phyloP scores from a whole-genome alignment of 2,888 invertebrate species.

The Petrophora chlorosata region DNA sequence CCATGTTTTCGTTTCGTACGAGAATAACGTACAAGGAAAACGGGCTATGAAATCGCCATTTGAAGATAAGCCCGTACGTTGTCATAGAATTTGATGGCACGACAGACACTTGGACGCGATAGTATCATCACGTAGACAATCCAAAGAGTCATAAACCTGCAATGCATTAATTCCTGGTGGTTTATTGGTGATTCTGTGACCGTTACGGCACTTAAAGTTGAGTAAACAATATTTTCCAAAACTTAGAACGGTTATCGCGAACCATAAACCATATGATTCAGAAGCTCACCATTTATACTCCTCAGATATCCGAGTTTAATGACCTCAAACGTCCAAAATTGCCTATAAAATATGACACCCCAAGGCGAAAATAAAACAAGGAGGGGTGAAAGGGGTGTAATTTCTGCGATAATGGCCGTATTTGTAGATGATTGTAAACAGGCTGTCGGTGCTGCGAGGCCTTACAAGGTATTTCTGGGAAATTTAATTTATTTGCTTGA shows the following conservation, averaged over 20 bases:
- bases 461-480: too few species aligned
- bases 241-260: constrained; percentile 6
- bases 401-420: constrained; percentile 1
- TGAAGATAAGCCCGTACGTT: too few species aligned
- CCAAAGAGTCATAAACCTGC: too few species aligned
- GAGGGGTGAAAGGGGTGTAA: constrained; percentile 10
- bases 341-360: constrained; percentile 47
- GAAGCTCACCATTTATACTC: constrained; percentile 21
- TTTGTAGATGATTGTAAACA: background rate
- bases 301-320: constrained; percentile 42
- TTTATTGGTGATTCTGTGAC: too few species aligned
- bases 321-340: constrained; percentile 40
- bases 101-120: too few species aligned
- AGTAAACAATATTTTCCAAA: background rate
- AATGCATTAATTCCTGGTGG: too few species aligned
- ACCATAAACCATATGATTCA: constrained; percentile 23
- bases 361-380: constrained; percentile 15
- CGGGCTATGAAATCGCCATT: too few species aligned
- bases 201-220: background rate
- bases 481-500: background rate
- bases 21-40: too few species aligned
- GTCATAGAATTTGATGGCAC: too few species aligned
- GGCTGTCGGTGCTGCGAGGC: too few species aligned
- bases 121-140: too few species aligned
- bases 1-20: too few species aligned